Percentiles rank a stretch among this genome's conserved stretches.
Conservation (phyloP, 2,797 vertebrate species). For the Spinus pinus region DNA sequence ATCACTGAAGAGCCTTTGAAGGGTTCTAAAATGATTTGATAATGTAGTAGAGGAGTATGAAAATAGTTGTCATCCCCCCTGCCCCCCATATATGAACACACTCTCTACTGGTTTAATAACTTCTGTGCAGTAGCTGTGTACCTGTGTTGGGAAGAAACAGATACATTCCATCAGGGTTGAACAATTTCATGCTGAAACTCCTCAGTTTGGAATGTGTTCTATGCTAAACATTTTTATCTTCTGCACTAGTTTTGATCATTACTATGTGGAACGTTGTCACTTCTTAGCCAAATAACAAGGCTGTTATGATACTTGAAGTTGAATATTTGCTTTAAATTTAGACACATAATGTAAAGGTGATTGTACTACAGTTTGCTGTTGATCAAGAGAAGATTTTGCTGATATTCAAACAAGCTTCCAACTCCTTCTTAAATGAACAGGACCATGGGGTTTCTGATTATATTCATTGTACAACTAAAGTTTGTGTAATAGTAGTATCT, state of each 20-base stretch:
- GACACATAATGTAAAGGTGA: neutral
- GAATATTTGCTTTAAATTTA: neutral
- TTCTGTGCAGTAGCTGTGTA: neutral
- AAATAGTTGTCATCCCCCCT: neutral
- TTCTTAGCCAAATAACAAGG: neutral
- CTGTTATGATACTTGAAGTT: neutral
- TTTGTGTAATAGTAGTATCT: neutral
- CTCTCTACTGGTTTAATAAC: neutral
- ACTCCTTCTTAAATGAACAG: neutral
- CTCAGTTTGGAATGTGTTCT: neutral
- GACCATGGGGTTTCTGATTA: neutral
- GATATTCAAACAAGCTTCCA: neutral
- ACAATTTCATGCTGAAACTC: neutral
- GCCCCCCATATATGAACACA: accelerated
- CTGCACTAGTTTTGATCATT: neutral
- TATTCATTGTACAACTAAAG: neutral
- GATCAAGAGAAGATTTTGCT: neutral
- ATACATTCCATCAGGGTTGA: neutral
- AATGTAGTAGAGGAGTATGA: neutral
- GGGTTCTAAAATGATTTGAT: neutral
- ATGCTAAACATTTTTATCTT: neutral
- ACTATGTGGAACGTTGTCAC: neutral
- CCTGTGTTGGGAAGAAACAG: neutral
- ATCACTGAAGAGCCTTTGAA: neutral
- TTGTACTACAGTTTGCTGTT: neutral